phyloP scores from a whole-genome alignment of 2,888 invertebrate genomes.

The Cryptocheilus praepositus region DNA sequence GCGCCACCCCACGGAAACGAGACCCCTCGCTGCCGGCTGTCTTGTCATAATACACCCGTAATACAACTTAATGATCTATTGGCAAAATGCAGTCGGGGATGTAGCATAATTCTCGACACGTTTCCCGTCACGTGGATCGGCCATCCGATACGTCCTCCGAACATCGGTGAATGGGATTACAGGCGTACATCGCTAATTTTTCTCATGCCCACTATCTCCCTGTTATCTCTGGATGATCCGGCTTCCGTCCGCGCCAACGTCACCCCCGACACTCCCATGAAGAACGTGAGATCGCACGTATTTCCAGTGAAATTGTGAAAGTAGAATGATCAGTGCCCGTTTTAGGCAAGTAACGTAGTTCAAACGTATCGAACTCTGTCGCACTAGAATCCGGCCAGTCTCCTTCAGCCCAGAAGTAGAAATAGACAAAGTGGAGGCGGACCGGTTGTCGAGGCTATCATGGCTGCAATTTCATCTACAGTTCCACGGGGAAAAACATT shows the following conservation, averaged over 20 bases:
- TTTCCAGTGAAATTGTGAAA: slow-evolving; percentile 24
- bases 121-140: slow-evolving; percentile 67
- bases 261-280: slow-evolving; percentile 43
- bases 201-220: slow-evolving; percentile 60
- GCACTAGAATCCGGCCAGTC: slow-evolving; percentile 17
- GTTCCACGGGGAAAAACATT: too few species aligned
- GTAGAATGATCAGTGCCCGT: neutral
- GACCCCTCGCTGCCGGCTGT: slow-evolving; percentile 41
- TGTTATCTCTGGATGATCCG: slow-evolving; percentile 57
- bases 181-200: slow-evolving; percentile 68
- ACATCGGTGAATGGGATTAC: slow-evolving; percentile 62
- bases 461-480: too few species aligned
- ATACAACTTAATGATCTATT: slow-evolving; percentile 70
- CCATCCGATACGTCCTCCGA: slow-evolving; percentile 60
- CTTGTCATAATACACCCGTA: slow-evolving; percentile 70
- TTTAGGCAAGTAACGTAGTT: too few species aligned
- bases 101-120: slow-evolving; percentile 70
- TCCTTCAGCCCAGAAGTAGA: neutral
- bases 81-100: slow-evolving; percentile 62
- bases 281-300: slow-evolving; percentile 46
- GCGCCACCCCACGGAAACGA: slow-evolving; percentile 14
- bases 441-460: too few species aligned
- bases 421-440: too few species aligned
- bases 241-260: slow-evolving; percentile 44
- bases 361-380: too few species aligned